These are phyloP conservation scores for Synanthedon myopaeformis DNA, from an alignment of 2,888 invertebrate species.

Conservation along the genomic window DNA sequence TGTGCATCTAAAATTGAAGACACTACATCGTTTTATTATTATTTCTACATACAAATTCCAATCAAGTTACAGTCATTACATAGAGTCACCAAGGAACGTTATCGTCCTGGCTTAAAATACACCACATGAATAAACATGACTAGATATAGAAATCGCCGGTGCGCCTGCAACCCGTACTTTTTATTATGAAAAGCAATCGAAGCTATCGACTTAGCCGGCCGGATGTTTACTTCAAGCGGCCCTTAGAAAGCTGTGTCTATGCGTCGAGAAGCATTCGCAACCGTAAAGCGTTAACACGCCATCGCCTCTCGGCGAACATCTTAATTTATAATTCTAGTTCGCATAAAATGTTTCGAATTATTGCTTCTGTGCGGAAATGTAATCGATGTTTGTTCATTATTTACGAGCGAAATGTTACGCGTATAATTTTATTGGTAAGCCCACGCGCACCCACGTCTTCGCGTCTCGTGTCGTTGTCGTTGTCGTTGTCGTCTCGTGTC, in stretches of 20 bases:
- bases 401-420: slow-evolving; percentile 26
- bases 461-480: slow-evolving; percentile 1
- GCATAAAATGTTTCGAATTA: slow-evolving; percentile 39
- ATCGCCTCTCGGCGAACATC: slow-evolving; percentile 25
- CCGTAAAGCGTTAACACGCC: slow-evolving; percentile 36
- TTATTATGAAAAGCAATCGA: slow-evolving; percentile 14
- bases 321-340: slow-evolving; percentile 44
- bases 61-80: slow-evolving; percentile 7
- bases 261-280: slow-evolving; percentile 24
- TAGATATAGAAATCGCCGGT: slow-evolving; percentile 2
- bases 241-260: slow-evolving; percentile 46
- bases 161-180: slow-evolving; percentile 8
- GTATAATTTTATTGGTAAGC: slow-evolving; percentile 29
- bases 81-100: slow-evolving; percentile 1
- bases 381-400: slow-evolving; percentile 33
- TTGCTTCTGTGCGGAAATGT: slow-evolving; percentile 33
- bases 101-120: slow-evolving; percentile 2
- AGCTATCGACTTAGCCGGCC: slow-evolving; percentile 26
- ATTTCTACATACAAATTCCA: not conserved
- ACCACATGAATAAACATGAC: slow-evolving; percentile 10
- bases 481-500: not conserved
- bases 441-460: slow-evolving; percentile 12
- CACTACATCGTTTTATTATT: not conserved
- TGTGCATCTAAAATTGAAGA: too few species aligned
- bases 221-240: slow-evolving; percentile 50